Base-by-base conservation (phyloP, 1,140 invertebrate genomes). In the Matsumurasca onukii region DNA sequence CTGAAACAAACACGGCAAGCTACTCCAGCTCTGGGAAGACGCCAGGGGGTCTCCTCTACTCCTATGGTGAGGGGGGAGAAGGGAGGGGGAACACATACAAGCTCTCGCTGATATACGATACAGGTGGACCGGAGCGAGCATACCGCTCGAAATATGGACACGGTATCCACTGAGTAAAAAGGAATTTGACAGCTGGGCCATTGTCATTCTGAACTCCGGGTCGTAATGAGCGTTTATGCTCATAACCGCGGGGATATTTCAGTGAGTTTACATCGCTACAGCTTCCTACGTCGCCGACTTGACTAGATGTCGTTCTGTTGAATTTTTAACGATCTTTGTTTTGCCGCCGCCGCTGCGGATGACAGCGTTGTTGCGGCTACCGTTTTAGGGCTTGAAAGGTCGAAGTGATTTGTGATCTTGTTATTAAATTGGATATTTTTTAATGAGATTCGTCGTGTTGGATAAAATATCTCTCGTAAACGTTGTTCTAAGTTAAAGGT, bases 1-100 rank as follows among this genome's bases (percentile, higher is more conserved):
- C n/a, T 51, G 24, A 51, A 51, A 51, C 49, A 51, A 51, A 51
- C 49, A 51, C n/a, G 49, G 24, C 24, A 51, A 51, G 49, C 49
- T 51, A 17, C 49, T 22, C 17, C n/a, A 17, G 5, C 9, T 12
- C 39, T n/a, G n/a, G 39, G 39, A 9, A 9, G 39, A 45, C 39
- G 39, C n/a, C n/a, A n/a, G n/a, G n/a, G n/a, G n/a, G n/a, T n/a
- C n/a, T n/a, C n/a, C n/a, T n/a, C n/a, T n/a, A n/a, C n/a, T n/a
- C n/a, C n/a, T n/a, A n/a, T n/a, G n/a, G n/a, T n/a, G n/a, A n/a
- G n/a, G n/a, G 39, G 39, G n/a, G 39, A 12, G n/a, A n/a, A 45
- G 39, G 39, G 39, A 12, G 39, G 39, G n/a, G 49, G 49, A 20
- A 3, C 3, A 51, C n/a, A 5, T 22, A 51, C 49, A 17, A 20